phyloP scores from a whole-genome alignment of 1,140 invertebrate genomes.

The Gonioctena quinquepunctata region DNA sequence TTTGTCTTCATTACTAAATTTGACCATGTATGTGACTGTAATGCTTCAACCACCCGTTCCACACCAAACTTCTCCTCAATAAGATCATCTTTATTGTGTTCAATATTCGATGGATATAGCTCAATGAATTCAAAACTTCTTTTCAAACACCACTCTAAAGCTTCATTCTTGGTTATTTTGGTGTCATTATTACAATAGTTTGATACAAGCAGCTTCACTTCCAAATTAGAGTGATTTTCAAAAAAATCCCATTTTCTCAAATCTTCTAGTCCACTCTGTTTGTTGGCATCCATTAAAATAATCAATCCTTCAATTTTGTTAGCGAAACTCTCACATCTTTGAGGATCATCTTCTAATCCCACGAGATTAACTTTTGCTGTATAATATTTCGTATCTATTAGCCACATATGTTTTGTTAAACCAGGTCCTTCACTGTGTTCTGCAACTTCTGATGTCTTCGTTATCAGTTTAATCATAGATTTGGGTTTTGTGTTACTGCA shows the following conservation, averaged over 20 bases:
- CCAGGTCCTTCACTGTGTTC: constrained; percentile 15
- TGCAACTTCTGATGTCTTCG: constrained; percentile 36
- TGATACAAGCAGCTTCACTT: constrained; percentile 52
- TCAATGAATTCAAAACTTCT: constrained; percentile 74
- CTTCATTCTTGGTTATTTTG: constrained; percentile 45
- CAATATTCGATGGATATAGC: constrained; percentile 61
- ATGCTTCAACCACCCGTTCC: constrained; percentile 70
- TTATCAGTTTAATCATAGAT: constrained; percentile 50
- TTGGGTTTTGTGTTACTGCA: constrained; percentile 49
- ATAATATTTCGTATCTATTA: constrained; percentile 57
- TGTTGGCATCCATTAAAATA: constrained; percentile 54
- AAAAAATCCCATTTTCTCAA: constrained; percentile 46
- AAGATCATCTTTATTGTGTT: constrained; percentile 62
- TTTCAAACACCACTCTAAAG: constrained; percentile 54
- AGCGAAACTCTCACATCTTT: constrained; percentile 40
- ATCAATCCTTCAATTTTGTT: constrained; percentile 52
- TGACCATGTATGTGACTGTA: constrained; percentile 78
- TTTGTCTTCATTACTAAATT: constrained; percentile 72
- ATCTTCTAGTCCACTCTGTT: constrained; percentile 48
- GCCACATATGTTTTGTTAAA: constrained; percentile 46
- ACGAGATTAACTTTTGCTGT: constrained; percentile 51
- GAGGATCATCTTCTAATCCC: constrained; percentile 44
- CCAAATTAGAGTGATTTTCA: constrained; percentile 48
- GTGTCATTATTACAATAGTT: constrained; percentile 50
- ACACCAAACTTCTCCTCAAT: constrained; percentile 71